Conservation (phyloP, 2,113 vertebrate species). For the Trichomycterus rosablanca region DNA sequence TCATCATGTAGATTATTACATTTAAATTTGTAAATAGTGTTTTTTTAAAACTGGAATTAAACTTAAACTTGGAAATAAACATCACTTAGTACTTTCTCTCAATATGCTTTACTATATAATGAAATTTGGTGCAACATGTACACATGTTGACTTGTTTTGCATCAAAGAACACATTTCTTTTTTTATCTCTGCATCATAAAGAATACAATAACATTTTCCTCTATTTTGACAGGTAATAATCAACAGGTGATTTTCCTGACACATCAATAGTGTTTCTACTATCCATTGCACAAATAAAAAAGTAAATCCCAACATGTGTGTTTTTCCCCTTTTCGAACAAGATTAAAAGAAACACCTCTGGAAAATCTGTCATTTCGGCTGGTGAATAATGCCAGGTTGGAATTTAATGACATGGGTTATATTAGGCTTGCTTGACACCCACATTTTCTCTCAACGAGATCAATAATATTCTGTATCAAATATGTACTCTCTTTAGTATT, state of each 20-base stretch:
- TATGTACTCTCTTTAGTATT: slow-evolving; percentile 75
- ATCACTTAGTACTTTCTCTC: slow-evolving; percentile 4
- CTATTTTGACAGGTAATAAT: slow-evolving; percentile 67
- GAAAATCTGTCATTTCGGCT: slow-evolving; percentile 75
- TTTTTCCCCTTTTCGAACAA: slow-evolving; percentile 64
- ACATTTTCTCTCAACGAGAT: slow-evolving; percentile 77
- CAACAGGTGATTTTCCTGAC: slow-evolving; percentile 64
- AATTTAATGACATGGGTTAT: slow-evolving; percentile 78
- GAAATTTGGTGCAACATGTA: not conserved
- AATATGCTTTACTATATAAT: not conserved
- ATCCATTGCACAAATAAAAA: slow-evolving; percentile 69
- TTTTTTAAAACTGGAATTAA: not conserved
- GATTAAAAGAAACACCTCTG: slow-evolving; percentile 77
- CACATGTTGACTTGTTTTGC: not conserved
- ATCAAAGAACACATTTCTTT: slow-evolving; percentile 3
- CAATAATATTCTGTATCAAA: slow-evolving; percentile 72
- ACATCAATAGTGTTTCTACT: slow-evolving; percentile 70
- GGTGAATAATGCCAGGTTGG: slow-evolving; percentile 72
- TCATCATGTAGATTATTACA: too few relatives aligned
- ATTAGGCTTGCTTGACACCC: slow-evolving; percentile 73
- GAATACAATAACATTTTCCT: slow-evolving; percentile 40
- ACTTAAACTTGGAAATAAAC: not conserved
- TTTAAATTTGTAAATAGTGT: too few relatives aligned
- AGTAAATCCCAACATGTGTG: slow-evolving; percentile 61
- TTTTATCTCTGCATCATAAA: slow-evolving; percentile 12